Percentiles rank a stretch among this genome's conserved stretches.
Evolutionary conservation across 2,888 invertebrate species (phyloP).

Genomic region (Tineola bisselliella): DNA sequence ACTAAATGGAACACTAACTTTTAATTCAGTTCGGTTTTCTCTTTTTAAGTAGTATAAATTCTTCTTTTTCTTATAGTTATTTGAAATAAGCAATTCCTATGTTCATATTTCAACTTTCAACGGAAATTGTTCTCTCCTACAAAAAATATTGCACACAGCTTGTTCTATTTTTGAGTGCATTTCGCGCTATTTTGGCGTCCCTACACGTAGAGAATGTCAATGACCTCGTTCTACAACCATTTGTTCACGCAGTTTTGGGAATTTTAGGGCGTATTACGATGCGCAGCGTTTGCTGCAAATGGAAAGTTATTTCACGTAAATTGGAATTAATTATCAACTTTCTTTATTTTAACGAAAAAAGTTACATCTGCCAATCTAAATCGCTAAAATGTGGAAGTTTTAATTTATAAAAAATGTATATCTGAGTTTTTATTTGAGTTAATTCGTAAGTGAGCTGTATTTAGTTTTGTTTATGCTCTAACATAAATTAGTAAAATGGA

Average conservation of each 20-base stretch:
- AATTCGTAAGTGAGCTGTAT: too few species aligned
- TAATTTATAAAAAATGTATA: not conserved
- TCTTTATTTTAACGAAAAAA: not conserved
- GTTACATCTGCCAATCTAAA: not conserved
- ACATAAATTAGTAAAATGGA: too few species aligned
- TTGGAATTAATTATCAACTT: conserved; percentile 1
- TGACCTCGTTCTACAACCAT: conserved; percentile 60
- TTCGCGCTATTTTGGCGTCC: conserved; percentile 69
- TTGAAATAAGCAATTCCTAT: not conserved
- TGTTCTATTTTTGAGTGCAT: conserved; percentile 67
- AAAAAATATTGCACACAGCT: conserved; percentile 66
- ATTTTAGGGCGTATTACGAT: conserved; percentile 52
- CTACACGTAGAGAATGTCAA: conserved; percentile 59
- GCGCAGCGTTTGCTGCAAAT: conserved; percentile 10
- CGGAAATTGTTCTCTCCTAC: conserved; percentile 39
- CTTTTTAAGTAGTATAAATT: not conserved
- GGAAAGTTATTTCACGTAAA: conserved; percentile 7
- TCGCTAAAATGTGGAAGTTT: not conserved
- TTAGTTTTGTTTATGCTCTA: too few species aligned
- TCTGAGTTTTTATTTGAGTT: too few species aligned
- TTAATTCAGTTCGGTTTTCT: not conserved
- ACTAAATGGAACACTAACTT: not conserved
- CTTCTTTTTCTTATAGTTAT: not conserved
- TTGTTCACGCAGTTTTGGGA: conserved; percentile 63
- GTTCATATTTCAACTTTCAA: conserved; percentile 27